These are phyloP conservation scores for Chromobotia macracanthus DNA, from an alignment of 2,797 vertebrate genomes.

Conservation along the genomic window DNA sequence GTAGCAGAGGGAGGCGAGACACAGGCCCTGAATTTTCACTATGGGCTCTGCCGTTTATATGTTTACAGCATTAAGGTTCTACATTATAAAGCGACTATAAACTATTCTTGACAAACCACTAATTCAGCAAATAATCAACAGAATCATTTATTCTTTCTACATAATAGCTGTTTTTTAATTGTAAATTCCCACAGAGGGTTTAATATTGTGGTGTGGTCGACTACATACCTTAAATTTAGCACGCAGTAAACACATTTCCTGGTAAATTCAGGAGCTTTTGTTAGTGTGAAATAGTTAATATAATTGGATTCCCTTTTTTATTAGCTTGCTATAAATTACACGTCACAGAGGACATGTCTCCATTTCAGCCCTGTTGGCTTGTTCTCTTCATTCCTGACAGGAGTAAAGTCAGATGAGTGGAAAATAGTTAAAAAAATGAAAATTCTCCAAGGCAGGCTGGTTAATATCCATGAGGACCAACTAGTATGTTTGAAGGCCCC, in stretches of 20 bases:
- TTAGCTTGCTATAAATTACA: background rate
- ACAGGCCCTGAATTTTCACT: slow-evolving; percentile 34
- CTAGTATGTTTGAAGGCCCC: slow-evolving; percentile 24
- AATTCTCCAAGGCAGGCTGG: slow-evolving; percentile 6
- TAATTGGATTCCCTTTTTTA: background rate
- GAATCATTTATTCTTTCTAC: too few species aligned
- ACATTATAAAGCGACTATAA: background rate
- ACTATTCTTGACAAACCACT: background rate
- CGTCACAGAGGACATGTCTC: background rate
- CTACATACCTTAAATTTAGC: too few species aligned
- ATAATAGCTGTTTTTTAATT: too few species aligned
- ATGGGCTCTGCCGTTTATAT: slow-evolving; percentile 32
- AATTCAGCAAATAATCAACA: background rate
- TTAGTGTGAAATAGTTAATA: slow-evolving; percentile 29
- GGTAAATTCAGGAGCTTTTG: slow-evolving; percentile 31
- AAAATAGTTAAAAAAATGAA: background rate
- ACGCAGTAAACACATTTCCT: background rate
- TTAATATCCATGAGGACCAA: slow-evolving; percentile 46
- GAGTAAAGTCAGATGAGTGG: background rate
- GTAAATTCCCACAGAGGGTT: background rate
- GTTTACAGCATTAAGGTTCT: background rate
- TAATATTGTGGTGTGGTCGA: background rate
- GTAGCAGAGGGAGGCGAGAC: slow-evolving; percentile 59
- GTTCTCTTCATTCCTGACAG: background rate
- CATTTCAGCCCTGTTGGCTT: background rate